Evolutionary conservation across 2,113 vertebrate species (phyloP).

Genomic region (Fukomys damarensis): DNA sequence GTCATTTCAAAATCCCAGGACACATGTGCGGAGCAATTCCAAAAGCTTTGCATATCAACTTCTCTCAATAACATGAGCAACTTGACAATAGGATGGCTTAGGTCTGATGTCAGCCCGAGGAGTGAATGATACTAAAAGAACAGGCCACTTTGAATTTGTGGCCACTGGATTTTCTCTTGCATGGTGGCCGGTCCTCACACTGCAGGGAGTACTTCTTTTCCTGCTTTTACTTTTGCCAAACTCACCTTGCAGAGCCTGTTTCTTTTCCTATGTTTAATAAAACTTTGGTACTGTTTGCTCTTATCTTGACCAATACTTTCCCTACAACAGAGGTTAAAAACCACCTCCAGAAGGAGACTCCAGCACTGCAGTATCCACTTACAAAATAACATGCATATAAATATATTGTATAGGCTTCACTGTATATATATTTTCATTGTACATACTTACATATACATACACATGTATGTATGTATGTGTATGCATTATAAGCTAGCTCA

Average conservation of each 20-base stretch:
- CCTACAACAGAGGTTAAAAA: background rate
- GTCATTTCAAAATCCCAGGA: background rate
- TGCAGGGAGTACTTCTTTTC: background rate
- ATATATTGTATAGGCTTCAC: background rate
- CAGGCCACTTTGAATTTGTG: too few relatives aligned
- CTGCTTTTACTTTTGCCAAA: background rate
- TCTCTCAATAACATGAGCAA: background rate
- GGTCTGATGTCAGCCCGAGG: background rate
- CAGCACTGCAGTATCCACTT: background rate
- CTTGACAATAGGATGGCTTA: accelerated
- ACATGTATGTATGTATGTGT: background rate
- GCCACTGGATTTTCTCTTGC: background rate
- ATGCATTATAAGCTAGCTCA: background rate
- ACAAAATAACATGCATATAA: background rate
- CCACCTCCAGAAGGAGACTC: background rate
- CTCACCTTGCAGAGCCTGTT: background rate
- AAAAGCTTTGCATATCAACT: background rate
- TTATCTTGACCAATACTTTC: background rate
- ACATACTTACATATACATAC: too few relatives aligned
- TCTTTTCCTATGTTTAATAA: background rate
- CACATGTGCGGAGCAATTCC: background rate
- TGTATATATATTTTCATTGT: background rate
- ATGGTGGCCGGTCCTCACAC: background rate
- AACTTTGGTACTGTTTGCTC: background rate
- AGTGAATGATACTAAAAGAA: background rate